A percentile compares a stretch with the other conserved stretches of the same genome.
phyloP scores from a whole-genome alignment of 2,888 invertebrate genomes.

The Microdon myrmicae region DNA sequence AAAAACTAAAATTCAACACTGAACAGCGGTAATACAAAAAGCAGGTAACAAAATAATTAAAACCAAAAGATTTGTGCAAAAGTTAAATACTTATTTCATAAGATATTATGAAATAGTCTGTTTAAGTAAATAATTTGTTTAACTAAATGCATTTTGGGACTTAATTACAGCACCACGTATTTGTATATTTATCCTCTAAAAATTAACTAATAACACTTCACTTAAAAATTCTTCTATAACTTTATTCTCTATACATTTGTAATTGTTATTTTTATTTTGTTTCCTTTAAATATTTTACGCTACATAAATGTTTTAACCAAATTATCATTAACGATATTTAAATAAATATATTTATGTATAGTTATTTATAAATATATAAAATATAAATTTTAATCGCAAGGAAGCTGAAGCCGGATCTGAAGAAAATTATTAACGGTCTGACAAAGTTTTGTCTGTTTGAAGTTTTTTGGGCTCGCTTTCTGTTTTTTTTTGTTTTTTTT shows the following conservation, averaged over 20 bases:
- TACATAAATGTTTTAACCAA: slow-evolving; percentile 25
- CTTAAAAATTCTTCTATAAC: slow-evolving; percentile 28
- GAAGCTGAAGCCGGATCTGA: slow-evolving; percentile 47
- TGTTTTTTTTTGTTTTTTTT: slow-evolving; percentile 7
- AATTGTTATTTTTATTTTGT: slow-evolving; percentile 6
- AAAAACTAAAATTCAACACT: too few relatives aligned
- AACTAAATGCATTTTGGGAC: slow-evolving; percentile 51
- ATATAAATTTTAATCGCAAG: slow-evolving; percentile 43
- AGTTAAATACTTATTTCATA: too few relatives aligned
- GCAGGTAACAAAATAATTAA: too few relatives aligned
- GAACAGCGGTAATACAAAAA: too few relatives aligned
- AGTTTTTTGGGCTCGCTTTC: too few relatives aligned
- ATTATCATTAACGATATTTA: slow-evolving; percentile 19
- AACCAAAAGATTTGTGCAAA: too few relatives aligned
- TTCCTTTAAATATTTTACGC: too few relatives aligned
- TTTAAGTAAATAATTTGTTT: slow-evolving; percentile 28
- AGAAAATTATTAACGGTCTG: slow-evolving; percentile 29
- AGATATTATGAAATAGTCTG: too few relatives aligned
- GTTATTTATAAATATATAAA: too few relatives aligned
- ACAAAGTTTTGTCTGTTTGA: too few relatives aligned
- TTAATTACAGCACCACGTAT: slow-evolving; percentile 53
- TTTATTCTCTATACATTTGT: slow-evolving; percentile 33
- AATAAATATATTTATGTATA: too few relatives aligned
- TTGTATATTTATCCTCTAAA: slow-evolving; percentile 49
- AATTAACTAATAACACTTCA: slow-evolving; percentile 46